phyloP scores from a whole-genome alignment of 2,113 vertebrate genomes.

The Nyctibius bracteatus region DNA sequence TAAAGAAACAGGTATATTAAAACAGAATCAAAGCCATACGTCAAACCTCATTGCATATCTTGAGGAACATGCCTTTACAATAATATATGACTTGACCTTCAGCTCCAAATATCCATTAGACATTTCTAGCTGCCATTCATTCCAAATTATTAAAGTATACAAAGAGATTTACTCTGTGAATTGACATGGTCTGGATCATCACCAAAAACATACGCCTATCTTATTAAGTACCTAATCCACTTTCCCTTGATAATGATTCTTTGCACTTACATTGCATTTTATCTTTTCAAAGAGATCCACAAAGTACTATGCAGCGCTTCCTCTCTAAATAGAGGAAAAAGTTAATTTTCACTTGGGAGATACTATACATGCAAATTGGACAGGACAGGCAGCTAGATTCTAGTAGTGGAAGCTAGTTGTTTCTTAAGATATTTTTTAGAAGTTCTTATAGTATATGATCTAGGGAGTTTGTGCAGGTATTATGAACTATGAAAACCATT shows the following conservation, averaged over 20 bases:
- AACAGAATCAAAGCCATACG: neutral
- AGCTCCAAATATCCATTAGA: neutral
- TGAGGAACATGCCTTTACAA: neutral
- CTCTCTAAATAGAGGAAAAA: neutral
- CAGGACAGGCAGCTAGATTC: neutral
- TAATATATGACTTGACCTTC: conserved; percentile 17
- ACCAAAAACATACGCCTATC: neutral
- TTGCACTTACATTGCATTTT: neutral
- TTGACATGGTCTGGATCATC: neutral
- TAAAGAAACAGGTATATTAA: conserved; percentile 48
- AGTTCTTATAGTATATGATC: neutral
- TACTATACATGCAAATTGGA: neutral
- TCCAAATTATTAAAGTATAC: conserved; percentile 9
- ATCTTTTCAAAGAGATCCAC: neutral
- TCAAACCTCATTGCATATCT: neutral
- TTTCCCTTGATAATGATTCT: neutral
- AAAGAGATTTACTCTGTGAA: neutral
- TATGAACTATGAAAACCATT: neutral
- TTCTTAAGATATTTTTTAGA: neutral
- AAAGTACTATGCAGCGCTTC: neutral
- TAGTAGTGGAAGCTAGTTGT: neutral
- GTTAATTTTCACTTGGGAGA: neutral
- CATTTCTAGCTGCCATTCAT: neutral
- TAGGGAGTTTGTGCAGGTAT: neutral
- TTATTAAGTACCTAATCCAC: neutral